Percentiles rank a stretch among this genome's conserved stretches.
Evolutionary conservation across 1,140 invertebrate genomes (phyloP).

Genomic region (Brachionus rotundiformis): DNA sequence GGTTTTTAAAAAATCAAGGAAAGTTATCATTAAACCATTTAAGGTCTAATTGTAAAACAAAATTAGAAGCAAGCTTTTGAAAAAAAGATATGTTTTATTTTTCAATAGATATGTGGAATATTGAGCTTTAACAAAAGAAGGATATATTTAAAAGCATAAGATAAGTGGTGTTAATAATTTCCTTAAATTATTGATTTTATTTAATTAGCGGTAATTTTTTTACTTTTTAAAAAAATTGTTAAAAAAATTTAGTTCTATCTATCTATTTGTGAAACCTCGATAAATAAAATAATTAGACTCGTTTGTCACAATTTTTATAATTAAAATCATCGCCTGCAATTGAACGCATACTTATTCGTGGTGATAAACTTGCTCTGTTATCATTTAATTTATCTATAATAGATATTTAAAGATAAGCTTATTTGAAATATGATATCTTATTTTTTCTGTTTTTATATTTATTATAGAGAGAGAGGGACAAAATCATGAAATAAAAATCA

Average conservation of each 20-base stretch:
- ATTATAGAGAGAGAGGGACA: conserved; percentile 6
- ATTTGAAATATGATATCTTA: conserved; percentile 46
- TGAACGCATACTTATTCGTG: background rate
- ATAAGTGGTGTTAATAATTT: conserved; percentile 47
- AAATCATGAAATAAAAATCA: conserved; percentile 41
- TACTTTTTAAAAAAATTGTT: conserved; percentile 14
- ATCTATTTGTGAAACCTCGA: background rate
- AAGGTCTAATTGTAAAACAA: background rate
- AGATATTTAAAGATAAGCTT: conserved; percentile 46
- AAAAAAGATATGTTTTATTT: conserved; percentile 22
- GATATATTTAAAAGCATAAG: background rate
- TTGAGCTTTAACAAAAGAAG: background rate
- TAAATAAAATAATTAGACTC: background rate
- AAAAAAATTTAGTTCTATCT: conserved; percentile 20
- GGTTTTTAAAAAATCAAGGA: background rate
- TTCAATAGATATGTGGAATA: conserved; percentile 21
- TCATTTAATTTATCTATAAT: conserved; percentile 30
- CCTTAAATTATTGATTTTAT: conserved; percentile 46
- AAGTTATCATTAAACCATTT: conserved; percentile 1
- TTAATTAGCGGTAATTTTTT: conserved; percentile 44
- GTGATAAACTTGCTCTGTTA: background rate
- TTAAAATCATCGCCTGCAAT: background rate
- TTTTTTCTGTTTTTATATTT: conserved; percentile 25
- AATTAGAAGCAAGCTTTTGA: background rate
- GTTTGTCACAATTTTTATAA: background rate